These are phyloP conservation scores for Parochlus steinenii DNA, from an alignment of 2,888 invertebrate species.

Conservation along the genomic window DNA sequence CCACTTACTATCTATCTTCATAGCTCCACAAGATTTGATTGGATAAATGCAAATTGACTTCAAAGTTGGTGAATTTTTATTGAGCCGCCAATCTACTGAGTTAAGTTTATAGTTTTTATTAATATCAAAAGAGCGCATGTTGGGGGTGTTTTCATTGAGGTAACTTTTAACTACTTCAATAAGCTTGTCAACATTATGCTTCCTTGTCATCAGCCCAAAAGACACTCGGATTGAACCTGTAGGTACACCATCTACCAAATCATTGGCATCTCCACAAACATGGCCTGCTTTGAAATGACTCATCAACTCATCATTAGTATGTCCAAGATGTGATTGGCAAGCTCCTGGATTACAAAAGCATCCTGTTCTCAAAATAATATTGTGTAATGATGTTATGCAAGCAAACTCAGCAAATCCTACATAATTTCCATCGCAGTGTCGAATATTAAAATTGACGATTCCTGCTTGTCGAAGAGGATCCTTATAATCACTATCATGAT, in stretches of 20 bases:
- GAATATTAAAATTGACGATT: slow-evolving; percentile 76
- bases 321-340: slow-evolving; percentile 62
- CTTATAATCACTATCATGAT: slow-evolving; percentile 53
- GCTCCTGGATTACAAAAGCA: slow-evolving; percentile 96
- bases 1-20: slow-evolving; percentile 51
- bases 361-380: slow-evolving; percentile 76
- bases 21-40: slow-evolving; percentile 78
- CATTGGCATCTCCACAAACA: slow-evolving; percentile 77
- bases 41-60: slow-evolving; percentile 59
- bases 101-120: slow-evolving; percentile 1
- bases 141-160: slow-evolving; percentile 50
- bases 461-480: slow-evolving; percentile 55
- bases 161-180: slow-evolving; percentile 58
- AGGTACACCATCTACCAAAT: slow-evolving; percentile 70
- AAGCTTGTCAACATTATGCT: slow-evolving; percentile 51
- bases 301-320: slow-evolving; percentile 51
- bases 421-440: slow-evolving; percentile 55
- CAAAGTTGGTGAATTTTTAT: slow-evolving; percentile 18
- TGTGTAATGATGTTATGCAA: slow-evolving; percentile 73
- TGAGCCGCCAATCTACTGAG: background rate
- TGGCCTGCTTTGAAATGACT: slow-evolving; percentile 74
- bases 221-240: slow-evolving; percentile 87
- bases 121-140: too few species aligned
- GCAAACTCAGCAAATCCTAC: slow-evolving; percentile 86
- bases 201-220: slow-evolving; percentile 78